Conservation (phyloP, 2,113 vertebrate species). For the Malurus alboscapulatus region DNA sequence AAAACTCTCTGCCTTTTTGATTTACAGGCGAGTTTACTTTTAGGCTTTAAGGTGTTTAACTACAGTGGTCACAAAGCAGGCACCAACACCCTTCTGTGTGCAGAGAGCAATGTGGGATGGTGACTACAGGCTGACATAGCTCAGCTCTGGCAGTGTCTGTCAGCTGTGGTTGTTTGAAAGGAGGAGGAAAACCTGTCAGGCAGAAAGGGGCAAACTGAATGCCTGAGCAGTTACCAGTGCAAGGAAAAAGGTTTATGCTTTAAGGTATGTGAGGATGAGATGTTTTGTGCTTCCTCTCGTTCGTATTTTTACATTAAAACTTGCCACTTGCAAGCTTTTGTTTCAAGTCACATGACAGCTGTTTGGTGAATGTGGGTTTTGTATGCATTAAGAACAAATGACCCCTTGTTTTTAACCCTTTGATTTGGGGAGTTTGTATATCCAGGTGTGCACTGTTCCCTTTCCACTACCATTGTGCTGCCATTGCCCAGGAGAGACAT, state of each 20-base stretch:
- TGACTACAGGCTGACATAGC: background rate
- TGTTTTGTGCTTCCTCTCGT: background rate
- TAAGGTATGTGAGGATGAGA: slow-evolving; percentile 13
- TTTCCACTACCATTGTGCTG: slow-evolving; percentile 35
- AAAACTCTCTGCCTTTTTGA: slow-evolving; percentile 65
- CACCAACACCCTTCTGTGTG: background rate
- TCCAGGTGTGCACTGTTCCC: slow-evolving; percentile 46
- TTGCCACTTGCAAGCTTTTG: background rate
- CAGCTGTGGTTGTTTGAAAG: background rate
- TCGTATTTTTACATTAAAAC: slow-evolving; percentile 24
- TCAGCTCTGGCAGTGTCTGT: background rate
- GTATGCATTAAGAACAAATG: slow-evolving; percentile 27
- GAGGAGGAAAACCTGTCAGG: background rate
- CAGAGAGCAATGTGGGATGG: background rate
- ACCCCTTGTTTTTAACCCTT: slow-evolving; percentile 67
- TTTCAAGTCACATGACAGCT: background rate
- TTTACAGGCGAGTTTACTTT: slow-evolving; percentile 59
- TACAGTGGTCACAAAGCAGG: slow-evolving; percentile 21
- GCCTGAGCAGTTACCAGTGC: background rate
- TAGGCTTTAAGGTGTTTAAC: slow-evolving; percentile 58
- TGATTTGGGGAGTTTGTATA: slow-evolving; percentile 38
- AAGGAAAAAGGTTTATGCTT: background rate
- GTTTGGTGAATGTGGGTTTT: slow-evolving; percentile 13
- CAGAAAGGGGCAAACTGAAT: background rate
- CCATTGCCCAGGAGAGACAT: slow-evolving; percentile 16